Conservation (phyloP, 1,140 invertebrate species). For the Galendromus occidentalis region DNA sequence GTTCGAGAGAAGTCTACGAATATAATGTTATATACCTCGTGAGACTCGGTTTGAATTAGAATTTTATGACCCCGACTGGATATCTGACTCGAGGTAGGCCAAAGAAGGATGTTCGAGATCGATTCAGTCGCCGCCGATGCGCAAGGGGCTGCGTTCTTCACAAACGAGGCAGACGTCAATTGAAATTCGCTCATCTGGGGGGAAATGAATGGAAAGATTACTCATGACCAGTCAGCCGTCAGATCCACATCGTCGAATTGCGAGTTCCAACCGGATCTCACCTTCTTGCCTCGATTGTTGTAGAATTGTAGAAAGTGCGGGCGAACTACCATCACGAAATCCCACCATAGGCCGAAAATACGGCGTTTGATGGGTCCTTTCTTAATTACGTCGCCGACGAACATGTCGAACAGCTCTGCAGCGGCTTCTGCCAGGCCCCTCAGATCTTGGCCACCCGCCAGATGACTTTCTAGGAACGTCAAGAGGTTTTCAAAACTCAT, state of each 20-base stretch:
- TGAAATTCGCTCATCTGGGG: not conserved
- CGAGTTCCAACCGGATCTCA: not conserved
- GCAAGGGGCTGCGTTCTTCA: no score
- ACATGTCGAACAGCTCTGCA: not conserved
- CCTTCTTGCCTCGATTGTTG: not conserved
- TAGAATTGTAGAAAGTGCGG: constrained; percentile 1
- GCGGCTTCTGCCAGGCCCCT: not conserved
- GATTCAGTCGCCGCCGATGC: not conserved
- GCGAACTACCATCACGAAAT: not conserved
- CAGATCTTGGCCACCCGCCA: not conserved
- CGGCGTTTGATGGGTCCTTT: not conserved
- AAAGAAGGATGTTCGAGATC: no score
- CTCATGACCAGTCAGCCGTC: not conserved
- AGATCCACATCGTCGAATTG: not conserved
- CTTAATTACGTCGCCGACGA: not conserved
- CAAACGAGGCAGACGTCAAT: not conserved
- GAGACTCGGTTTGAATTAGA: no score
- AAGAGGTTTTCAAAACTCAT: not conserved
- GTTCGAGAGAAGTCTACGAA: no score
- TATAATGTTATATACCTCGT: no score
- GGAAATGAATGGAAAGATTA: not conserved
- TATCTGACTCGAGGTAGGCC: no score
- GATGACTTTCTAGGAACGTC: not conserved
- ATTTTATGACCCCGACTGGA: no score
- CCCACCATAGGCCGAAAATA: not conserved